Evolutionary conservation across 2,797 vertebrate genomes (phyloP), one percentile per base, ranked within the genome.

Genomic region (Danio aesculapii): DNA sequence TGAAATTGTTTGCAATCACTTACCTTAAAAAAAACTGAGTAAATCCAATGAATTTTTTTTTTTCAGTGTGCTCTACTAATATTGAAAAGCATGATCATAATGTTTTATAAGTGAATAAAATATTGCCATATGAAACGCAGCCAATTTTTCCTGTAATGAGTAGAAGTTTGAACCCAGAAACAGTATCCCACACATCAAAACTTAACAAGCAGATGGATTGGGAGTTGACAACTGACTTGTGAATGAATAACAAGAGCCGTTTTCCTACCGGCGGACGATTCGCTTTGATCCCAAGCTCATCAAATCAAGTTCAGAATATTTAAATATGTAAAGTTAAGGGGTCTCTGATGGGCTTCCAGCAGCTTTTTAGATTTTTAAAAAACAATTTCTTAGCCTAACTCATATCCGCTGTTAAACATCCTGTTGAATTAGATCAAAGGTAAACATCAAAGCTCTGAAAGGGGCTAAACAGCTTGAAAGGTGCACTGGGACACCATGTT

Each of bases 401-500:
- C n/a, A 6, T 12, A 71, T 5, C 47, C 9, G 14, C 47, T 43
- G 49, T 62, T 70, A 52, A 50, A 70, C 55, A 62, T 21, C 39
- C 5, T 14, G 47, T 8, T 53, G 12, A 71, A 55, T 63, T n/a
- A 63, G 68, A 71, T 79, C 55, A 79, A 63, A 79, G 58, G 9
- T 63, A 53, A 71, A 79, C 77, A 79, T 72, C 58, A 79, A 79
- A 79, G 68, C 67, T 63, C 46, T 62, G 46, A 61, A 16, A 39
- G 12, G 61, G 57, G 55, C 30, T 21, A 53, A 69, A 52, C 49
- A 71, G 47, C 39, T 79, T 71, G 57, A 71, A 79, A 79, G 30
- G 46, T 44, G 57, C 30, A 62, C 39, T 75, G 49, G 53, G 59
- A 62, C 58, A 58, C 59, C 41, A 62, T 75, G 11, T 47, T 55